Percentiles rank a stretch among this genome's conserved stretches.
Conservation (phyloP, 2,113 vertebrate genomes). For the Henicopernis longicauda region DNA sequence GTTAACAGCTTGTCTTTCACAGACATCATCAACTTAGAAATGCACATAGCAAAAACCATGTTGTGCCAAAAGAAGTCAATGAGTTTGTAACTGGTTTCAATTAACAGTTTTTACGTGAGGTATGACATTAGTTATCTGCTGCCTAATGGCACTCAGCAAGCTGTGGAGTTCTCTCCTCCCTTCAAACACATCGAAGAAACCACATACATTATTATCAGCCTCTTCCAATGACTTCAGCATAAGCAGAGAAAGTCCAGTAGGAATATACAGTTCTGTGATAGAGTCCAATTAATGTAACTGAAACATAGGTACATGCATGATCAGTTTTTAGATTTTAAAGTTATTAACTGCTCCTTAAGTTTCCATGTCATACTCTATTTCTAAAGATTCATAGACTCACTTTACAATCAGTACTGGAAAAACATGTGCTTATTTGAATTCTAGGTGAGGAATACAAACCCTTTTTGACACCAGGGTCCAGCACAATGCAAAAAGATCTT, state of each 20-base stretch:
- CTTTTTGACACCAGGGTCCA: not conserved
- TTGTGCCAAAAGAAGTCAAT: not conserved
- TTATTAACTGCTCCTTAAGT: not conserved
- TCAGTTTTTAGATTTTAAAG: not conserved
- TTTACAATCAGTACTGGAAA: not conserved
- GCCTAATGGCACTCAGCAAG: not conserved
- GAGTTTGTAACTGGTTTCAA: not conserved
- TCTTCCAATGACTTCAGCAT: not conserved
- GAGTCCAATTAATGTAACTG: not conserved
- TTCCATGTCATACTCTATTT: not conserved
- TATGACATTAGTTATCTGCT: not conserved
- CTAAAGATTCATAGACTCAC: not conserved
- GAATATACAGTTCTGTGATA: not conserved
- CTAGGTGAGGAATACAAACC: not conserved
- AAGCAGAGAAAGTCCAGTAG: not conserved
- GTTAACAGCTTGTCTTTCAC: not conserved
- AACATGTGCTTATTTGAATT: not conserved
- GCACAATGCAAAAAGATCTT: not conserved
- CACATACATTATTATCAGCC: not conserved
- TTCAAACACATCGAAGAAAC: not conserved
- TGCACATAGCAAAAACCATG: not conserved
- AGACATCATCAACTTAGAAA: not conserved
- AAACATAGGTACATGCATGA: not conserved
- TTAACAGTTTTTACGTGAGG: not conserved
- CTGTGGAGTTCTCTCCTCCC: not conserved